Base-by-base conservation (phyloP, 2,888 invertebrate species). In the Ptilodon capucinus region DNA sequence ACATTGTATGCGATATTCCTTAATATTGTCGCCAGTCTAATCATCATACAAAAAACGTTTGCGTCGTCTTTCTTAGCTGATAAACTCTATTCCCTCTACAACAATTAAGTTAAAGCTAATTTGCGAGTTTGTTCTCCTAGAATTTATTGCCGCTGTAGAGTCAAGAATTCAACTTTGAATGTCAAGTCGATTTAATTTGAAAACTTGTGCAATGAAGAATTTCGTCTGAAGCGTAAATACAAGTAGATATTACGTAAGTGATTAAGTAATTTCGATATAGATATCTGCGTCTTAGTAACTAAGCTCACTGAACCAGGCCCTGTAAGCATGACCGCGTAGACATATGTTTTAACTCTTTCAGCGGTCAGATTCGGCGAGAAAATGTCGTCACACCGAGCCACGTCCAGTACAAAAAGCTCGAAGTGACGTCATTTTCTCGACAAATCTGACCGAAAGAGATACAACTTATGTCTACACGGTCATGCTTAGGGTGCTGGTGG, bases 41-140 rank as follows among this genome's bases (percentile, higher is more conserved):
- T 73, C 50, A 57, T 57, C 46, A 76, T 50, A 68, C 65, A 71
- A 70, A 74, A 68, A 74, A 70, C 71, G 70, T 75, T 61, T 43
- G 45, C 56, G 55, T 57, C 66, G 58, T 73, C 54, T 62, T 58
- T 71, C 57, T 47, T 47, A 60, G 74, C 64, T 74, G 71, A 56
- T 58, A 68, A 75, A 74, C 71, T 74, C 71, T 75, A 80, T 78
- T 81, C 81, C 76, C 80, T 70, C 61, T 64, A 61, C 73, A 72
- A 74, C 79, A 80, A 82, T 83, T 81, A 82, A 74, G 74, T 78
- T 72, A 69, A 59, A 78, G 75, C 74, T 80, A 83, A 85, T 82
- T 79, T 74, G 74, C 71, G 72, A 76, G 73, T 76, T 84, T 84
- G 84, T 82, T 85, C 78, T 73, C 71, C 73, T 71, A 74, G 75